Conservation (phyloP, 2,113 vertebrate species). For the Rhinopithecus roxellana region DNA sequence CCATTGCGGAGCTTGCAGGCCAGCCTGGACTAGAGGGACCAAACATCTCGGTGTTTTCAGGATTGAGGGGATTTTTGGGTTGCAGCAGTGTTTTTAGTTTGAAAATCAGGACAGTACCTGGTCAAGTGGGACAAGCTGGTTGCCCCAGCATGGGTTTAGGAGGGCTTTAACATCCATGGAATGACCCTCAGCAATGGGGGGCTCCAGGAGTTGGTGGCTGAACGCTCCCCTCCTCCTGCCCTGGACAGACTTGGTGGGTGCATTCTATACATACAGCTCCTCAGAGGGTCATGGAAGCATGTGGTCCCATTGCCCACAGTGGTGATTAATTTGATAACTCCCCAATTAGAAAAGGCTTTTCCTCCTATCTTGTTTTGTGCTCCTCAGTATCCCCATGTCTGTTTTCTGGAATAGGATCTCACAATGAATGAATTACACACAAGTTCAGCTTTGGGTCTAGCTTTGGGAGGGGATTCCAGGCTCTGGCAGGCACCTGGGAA, state of each 20-base stretch:
- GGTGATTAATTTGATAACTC: background rate
- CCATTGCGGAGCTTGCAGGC: background rate
- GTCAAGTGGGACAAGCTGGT: background rate
- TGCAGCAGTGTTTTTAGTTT: background rate
- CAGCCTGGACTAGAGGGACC: background rate
- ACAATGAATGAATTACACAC: background rate
- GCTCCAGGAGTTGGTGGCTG: background rate
- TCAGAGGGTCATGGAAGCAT: background rate
- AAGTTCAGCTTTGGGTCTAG: background rate
- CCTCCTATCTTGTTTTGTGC: background rate
- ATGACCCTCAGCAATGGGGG: background rate
- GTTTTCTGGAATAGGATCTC: background rate
- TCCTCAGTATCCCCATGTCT: background rate
- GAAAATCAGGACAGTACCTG: background rate
- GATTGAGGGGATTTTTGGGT: background rate
- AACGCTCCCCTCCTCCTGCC: background rate
- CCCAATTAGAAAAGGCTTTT: background rate
- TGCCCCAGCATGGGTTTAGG: background rate
- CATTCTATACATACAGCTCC: no score
- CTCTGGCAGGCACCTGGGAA: background rate
- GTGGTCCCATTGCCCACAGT: background rate
- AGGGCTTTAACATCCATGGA: background rate
- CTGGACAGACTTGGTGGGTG: background rate
- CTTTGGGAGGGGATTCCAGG: background rate
- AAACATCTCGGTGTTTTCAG: background rate